A percentile compares a stretch with the other conserved stretches of the same genome.
Evolutionary conservation across 2,797 vertebrate species (phyloP).

Genomic region (Cyprinella venusta): DNA sequence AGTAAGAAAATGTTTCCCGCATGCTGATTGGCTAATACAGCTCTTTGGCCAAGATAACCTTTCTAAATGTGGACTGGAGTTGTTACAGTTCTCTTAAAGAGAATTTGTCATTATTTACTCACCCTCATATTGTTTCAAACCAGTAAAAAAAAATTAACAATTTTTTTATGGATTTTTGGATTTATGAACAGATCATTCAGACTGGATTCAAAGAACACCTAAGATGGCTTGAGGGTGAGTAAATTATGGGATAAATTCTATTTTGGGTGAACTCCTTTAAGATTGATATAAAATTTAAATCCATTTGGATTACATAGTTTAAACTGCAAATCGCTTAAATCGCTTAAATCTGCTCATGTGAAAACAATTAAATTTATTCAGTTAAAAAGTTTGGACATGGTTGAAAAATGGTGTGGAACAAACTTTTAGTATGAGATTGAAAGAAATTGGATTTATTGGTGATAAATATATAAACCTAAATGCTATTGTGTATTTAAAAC

Average conservation of each 20-base stretch:
- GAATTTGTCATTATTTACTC: not conserved
- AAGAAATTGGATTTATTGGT: not conserved
- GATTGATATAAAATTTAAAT: not conserved
- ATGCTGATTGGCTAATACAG: slow-evolving; percentile 75
- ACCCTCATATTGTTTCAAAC: not conserved
- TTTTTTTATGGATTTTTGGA: not conserved
- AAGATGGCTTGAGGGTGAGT: too few relatives aligned
- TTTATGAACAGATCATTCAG: not conserved
- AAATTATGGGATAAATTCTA: not conserved
- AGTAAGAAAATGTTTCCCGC: slow-evolving; percentile 76
- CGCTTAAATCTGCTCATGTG: not conserved
- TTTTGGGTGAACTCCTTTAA: not conserved
- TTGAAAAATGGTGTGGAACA: not conserved
- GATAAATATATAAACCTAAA: too few relatives aligned
- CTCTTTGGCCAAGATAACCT: slow-evolving; percentile 16
- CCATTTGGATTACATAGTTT: not conserved
- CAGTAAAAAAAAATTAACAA: too few relatives aligned
- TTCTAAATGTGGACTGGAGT: slow-evolving; percentile 50
- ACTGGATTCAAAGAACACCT: not conserved
- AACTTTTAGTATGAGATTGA: not conserved
- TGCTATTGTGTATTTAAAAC: not conserved
- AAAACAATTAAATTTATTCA: not conserved
- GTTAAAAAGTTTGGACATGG: not conserved
- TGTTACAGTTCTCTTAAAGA: slow-evolving; percentile 47
- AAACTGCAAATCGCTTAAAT: not conserved